phyloP scores from a whole-genome alignment of 2,113 vertebrate species.

The Ellobius talpinus region DNA sequence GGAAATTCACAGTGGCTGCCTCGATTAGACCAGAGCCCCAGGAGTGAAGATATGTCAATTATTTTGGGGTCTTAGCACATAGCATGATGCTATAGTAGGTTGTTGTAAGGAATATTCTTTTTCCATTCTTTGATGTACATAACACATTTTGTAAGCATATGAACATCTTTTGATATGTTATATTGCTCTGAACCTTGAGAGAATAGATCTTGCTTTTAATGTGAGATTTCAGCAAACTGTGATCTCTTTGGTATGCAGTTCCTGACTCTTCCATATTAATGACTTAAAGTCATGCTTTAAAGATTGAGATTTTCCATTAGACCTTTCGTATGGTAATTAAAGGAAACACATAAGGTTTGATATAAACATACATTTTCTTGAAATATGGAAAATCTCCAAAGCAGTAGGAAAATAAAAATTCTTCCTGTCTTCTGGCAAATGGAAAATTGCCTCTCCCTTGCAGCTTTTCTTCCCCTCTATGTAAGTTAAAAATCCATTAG shows the following conservation, averaged over 20 bases:
- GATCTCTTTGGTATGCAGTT: neutral
- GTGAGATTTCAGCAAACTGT: neutral
- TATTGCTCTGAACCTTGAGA: neutral
- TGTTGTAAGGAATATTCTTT: neutral
- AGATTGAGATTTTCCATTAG: slow-evolving; percentile 31
- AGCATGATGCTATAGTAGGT: neutral
- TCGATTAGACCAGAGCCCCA: neutral
- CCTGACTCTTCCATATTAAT: neutral
- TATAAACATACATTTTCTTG: neutral
- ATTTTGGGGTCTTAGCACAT: neutral
- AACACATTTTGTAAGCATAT: neutral
- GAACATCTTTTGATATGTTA: neutral
- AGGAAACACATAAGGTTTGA: slow-evolving; percentile 10
- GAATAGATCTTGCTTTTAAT: slow-evolving; percentile 17
- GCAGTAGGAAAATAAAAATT: slow-evolving; percentile 75
- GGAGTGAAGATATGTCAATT: neutral
- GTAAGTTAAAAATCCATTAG: slow-evolving; percentile 85
- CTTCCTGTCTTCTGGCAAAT: slow-evolving; percentile 56
- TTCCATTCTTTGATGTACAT: neutral
- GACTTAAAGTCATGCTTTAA: neutral
- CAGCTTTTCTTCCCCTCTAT: slow-evolving; percentile 71
- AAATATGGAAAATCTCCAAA: slow-evolving; percentile 68
- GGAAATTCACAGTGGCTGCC: neutral
- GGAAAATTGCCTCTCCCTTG: slow-evolving; percentile 74
- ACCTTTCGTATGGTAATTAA: neutral